phyloP scores from a whole-genome alignment of 2,888 invertebrate genomes.

The Argynnis bischoffii region DNA sequence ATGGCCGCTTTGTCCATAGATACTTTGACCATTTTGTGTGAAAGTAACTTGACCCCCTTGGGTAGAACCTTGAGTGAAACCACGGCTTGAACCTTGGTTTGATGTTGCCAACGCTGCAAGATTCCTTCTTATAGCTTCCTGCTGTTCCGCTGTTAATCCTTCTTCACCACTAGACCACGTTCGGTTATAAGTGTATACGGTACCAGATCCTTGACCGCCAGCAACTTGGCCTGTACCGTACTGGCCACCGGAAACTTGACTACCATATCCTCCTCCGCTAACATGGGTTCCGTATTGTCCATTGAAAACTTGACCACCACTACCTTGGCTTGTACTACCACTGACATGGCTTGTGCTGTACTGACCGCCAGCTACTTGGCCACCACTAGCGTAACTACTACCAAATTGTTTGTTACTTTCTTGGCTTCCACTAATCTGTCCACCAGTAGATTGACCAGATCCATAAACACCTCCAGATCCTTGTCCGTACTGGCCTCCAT shows the following conservation, averaged over 20 bases:
- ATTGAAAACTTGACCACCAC: constrained; percentile 35
- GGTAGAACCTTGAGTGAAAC: constrained; percentile 36
- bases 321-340: constrained; percentile 31
- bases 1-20: constrained; percentile 34
- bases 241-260: constrained; percentile 29
- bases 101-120: constrained; percentile 50
- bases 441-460: constrained; percentile 41
- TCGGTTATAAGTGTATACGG: constrained; percentile 51
- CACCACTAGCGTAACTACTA: constrained; percentile 29
- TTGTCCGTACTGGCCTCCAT: constrained; percentile 33
- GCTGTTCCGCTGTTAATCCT: constrained; percentile 59
- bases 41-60: constrained; percentile 37
- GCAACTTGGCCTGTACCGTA: constrained; percentile 41
- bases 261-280: constrained; percentile 27
- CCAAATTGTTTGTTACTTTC: constrained; percentile 26
- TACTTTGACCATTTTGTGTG: constrained; percentile 36
- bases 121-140: constrained; percentile 59
- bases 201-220: constrained; percentile 29
- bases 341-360: constrained; percentile 32
- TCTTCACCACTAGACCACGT: constrained; percentile 55
- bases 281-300: constrained; percentile 44
- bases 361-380: constrained; percentile 43
- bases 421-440: constrained; percentile 23
- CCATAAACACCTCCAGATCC: constrained; percentile 40
- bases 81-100: constrained; percentile 41